Base-by-base conservation (phyloP, 2,888 invertebrate genomes). In the Sarcophaga rosellei region DNA sequence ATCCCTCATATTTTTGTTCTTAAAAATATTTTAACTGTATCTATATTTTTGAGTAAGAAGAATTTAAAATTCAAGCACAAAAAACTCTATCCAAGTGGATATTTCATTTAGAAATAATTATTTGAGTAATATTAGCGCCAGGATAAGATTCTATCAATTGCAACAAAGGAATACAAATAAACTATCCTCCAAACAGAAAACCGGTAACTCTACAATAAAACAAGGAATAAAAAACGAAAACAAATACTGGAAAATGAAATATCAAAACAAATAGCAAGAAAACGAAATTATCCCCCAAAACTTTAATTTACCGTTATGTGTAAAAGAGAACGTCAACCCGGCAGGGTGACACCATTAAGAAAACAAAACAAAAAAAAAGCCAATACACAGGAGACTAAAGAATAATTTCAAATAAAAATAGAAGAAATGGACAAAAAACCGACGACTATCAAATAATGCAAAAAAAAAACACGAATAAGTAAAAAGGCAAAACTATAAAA, bases 261-360 rank as follows among this genome's bases (percentile, higher is more conserved):
- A 15, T 44, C 65, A 74, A 74, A 82, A 75, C 62, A 75, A 57
- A 66, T 17, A 75, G 21, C 69, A 68, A 65, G 63, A 12, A 44
- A 74, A 74, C 1, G 10, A 69, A 75, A 76, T 62, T 68, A 68
- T 47, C 74, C 57, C 53, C 20, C 47, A 21, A 68, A 73, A 47
- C 73, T 57, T 20, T 47, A 77, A 65, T 68, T 65, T 76, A 76
- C 79, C 72, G 84, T 84, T 80, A 75, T 21, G 73, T 47, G 47
- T 15, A 69, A 69, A 57, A 47, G 53, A 73, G 66, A 80, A 65
- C 44, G n/a, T 62, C 66, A 83, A 80, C 76, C 62, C 77, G 72
- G 68, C 69, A 23, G 76, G 72, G 68, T 73, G 77, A 81, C 79
- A 84, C 79, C 78, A 74, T 74, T 70, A 70, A 57, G 4, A 45